Evolutionary conservation across 2,888 invertebrate genomes (phyloP).

Genomic region (Polyommatus icarus): DNA sequence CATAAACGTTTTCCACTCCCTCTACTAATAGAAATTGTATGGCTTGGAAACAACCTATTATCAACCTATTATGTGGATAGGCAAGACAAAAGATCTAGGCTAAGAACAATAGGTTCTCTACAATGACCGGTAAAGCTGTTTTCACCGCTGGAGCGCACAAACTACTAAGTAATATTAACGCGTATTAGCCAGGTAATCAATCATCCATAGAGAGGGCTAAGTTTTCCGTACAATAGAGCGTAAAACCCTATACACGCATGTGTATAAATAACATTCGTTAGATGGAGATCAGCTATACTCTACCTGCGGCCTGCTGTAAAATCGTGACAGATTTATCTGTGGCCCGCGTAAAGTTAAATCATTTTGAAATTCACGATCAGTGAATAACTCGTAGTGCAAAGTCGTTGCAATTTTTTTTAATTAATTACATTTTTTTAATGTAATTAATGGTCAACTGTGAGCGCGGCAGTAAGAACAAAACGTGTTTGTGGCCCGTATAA

Average conservation of each 20-base stretch:
- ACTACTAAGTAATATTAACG: neutral
- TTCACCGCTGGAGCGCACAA: neutral
- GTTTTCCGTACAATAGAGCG: neutral
- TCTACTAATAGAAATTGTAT: neutral
- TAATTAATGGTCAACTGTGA: too few species aligned
- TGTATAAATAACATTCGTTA: conserved; percentile 5
- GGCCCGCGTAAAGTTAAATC: too few species aligned
- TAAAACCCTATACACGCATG: neutral
- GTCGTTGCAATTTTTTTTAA: too few species aligned
- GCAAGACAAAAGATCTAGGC: conserved; percentile 1
- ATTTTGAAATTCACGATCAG: too few species aligned
- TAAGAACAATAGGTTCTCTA: neutral
- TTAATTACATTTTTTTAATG: too few species aligned
- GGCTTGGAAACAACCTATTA: neutral
- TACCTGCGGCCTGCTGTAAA: too few species aligned
- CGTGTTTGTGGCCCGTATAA: too few species aligned
- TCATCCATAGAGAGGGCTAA: conserved; percentile 1
- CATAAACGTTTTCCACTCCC: neutral
- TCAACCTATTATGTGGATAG: neutral
- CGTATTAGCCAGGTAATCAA: neutral
- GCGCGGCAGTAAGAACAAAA: too few species aligned
- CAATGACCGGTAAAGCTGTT: neutral
- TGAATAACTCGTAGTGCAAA: too few species aligned
- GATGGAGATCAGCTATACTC: neutral
- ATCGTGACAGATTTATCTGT: too few species aligned